Evolutionary conservation across 2,113 vertebrate genomes (phyloP).

Genomic region (Plecturocebus donacophilus): DNA sequence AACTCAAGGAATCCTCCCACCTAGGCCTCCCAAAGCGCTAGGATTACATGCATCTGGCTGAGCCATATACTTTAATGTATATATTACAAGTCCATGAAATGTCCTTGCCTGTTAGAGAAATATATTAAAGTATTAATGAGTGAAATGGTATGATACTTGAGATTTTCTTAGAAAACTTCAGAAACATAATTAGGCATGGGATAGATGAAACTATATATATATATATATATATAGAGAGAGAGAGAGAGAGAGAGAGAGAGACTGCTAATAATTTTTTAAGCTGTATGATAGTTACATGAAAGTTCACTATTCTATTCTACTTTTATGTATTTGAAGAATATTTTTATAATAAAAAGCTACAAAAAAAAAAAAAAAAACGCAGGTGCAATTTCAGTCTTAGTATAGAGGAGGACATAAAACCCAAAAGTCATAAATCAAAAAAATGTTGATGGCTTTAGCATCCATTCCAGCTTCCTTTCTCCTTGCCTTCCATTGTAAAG

Average conservation of each 20-base stretch:
- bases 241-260: too few species aligned
- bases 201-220: not conserved
- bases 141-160: not conserved
- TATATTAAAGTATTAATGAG: not conserved
- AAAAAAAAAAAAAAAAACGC: not conserved
- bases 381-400: not conserved
- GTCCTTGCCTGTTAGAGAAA: not conserved
- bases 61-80: not conserved
- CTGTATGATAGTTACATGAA: not conserved
- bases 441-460: not conserved
- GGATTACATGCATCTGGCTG: not conserved
- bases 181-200: not conserved
- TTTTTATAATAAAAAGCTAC: slow-evolving; percentile 5
- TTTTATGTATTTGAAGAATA: slow-evolving; percentile 2
- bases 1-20: too few species aligned
- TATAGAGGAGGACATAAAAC: not conserved
- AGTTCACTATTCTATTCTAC: not conserved
- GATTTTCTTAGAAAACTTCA: not conserved
- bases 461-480: not conserved
- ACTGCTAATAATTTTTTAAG: not conserved
- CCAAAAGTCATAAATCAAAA: not conserved
- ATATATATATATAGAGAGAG: not conserved
- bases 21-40: too few species aligned
- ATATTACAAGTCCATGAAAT: not conserved
- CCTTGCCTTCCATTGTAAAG: not conserved